Evolutionary conservation across 2,113 vertebrate species (phyloP).

Genomic region (Taxidea taxus): DNA sequence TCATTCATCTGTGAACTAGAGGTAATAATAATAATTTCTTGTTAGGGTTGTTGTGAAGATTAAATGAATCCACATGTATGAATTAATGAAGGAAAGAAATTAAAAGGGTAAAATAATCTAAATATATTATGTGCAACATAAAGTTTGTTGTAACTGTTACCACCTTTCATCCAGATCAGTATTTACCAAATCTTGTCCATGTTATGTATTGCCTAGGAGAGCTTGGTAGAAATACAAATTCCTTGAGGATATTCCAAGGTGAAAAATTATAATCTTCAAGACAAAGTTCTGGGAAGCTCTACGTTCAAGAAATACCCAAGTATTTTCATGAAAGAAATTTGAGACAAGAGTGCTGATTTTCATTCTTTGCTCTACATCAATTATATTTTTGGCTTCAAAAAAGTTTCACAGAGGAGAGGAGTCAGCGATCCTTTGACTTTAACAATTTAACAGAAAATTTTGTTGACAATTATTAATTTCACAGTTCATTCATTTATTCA

Average conservation of each 20-base stretch:
- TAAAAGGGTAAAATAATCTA: background rate
- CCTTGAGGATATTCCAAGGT: background rate
- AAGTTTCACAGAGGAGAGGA: background rate
- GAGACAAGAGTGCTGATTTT: background rate
- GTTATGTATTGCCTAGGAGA: background rate
- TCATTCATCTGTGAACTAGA: background rate
- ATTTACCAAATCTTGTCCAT: background rate
- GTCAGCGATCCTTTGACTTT: background rate
- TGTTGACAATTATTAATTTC: background rate
- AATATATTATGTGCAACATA: background rate
- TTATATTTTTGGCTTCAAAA: background rate
- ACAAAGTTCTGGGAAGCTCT: background rate
- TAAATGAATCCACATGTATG: background rate
- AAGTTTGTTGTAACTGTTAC: background rate
- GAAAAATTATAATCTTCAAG: background rate
- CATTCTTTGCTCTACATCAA: background rate
- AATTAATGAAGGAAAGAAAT: constrained; percentile 3
- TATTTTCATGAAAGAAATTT: background rate
- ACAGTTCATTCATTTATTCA: background rate
- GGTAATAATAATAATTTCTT: background rate
- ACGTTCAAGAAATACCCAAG: background rate
- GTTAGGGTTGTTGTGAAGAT: background rate
- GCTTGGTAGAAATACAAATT: background rate
- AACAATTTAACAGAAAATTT: background rate
- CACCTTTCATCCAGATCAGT: background rate